A percentile compares a stretch with the other conserved stretches of the same genome.
phyloP scores from a whole-genome alignment of 1,140 invertebrate species.

The Steinernema feltiae region DNA sequence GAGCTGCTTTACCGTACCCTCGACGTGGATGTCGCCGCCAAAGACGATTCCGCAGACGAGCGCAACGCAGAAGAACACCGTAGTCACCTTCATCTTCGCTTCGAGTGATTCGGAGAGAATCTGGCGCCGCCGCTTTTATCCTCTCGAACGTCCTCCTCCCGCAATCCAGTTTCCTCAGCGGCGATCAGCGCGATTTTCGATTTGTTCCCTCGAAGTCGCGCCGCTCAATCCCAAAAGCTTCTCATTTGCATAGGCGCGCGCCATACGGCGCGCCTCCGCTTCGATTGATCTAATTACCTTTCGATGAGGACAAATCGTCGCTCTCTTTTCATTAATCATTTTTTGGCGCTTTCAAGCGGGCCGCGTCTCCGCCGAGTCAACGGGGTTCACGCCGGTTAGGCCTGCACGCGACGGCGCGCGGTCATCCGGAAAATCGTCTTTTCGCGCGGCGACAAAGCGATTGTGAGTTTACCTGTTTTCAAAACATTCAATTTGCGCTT shows the following conservation, averaged over 20 bases:
- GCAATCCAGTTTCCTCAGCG: neutral
- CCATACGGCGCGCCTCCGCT: neutral
- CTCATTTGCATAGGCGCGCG: conserved; percentile 14
- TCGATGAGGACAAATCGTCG: neutral
- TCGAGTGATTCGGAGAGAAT: neutral
- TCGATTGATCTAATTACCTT: conserved; percentile 1
- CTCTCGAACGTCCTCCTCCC: neutral
- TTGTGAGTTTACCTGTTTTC: neutral
- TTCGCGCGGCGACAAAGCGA: too few relatives aligned
- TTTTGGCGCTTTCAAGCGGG: neutral
- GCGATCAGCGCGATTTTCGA: neutral
- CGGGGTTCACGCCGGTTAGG: conserved; percentile 9
- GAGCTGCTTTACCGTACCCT: too few relatives aligned
- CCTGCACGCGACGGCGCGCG: neutral
- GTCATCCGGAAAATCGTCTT: neutral
- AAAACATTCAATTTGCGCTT: neutral
- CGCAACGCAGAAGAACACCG: neutral
- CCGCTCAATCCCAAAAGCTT: neutral
- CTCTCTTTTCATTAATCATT: conserved; percentile 11
- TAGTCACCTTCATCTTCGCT: neutral
- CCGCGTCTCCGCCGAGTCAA: neutral
- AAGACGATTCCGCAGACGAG: neutral
- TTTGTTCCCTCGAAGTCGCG: neutral
- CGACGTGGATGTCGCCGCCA: neutral
- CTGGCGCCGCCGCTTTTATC: neutral